Evolutionary conservation across 2,888 invertebrate species (phyloP), one percentile per base, ranked within the genome.

Genomic region (Melieria crassipennis): DNA sequence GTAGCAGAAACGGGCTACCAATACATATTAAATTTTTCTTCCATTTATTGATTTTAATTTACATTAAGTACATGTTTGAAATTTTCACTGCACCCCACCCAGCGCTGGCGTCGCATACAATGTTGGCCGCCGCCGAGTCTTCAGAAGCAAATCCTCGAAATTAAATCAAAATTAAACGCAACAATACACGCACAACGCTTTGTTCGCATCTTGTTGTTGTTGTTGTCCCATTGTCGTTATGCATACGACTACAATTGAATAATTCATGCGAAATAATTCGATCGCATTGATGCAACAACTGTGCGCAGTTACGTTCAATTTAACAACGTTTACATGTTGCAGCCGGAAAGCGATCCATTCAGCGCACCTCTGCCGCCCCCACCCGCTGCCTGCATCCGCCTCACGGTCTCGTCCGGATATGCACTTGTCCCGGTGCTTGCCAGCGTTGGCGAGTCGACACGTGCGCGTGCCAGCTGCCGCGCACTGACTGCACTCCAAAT

Each of bases 241-340:
- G 62, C 1, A 45, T 7, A 45, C n/a, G 13, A n/a, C 4, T 30
- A 52, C 58, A 67, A 67, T 67, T 60, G 67, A 61, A 61, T 67
- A 52, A 61, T 52, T 67, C 67, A 67, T 61, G 60, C 16, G 68
- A 52, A 68, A 68, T 61, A 68, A 68, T 68, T 61, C 61, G 46
- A 68, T 61, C 48, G 30, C 55, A 50, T 55, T 61, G 61, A 61
- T 68, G 68, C 52, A 68, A 68, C 68, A 60, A 61, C 48, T 52
- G 52, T 52, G 52, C 30, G 55, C 50, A 61, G 68, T 68, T 62
- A 68, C 45, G 67, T 48, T 48, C 67, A 68, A 68, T 68, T 68
- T 68, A 68, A 68, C 67, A 45, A 16, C 43, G 43, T 43, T 67
- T 58, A 67, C 66, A 67, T 65, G 55, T 55, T 65, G 16, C 57